Evolutionary conservation across 2,888 invertebrate genomes (phyloP), one percentile per base, ranked within the genome.

Genomic region (Eupithecia insigniata): DNA sequence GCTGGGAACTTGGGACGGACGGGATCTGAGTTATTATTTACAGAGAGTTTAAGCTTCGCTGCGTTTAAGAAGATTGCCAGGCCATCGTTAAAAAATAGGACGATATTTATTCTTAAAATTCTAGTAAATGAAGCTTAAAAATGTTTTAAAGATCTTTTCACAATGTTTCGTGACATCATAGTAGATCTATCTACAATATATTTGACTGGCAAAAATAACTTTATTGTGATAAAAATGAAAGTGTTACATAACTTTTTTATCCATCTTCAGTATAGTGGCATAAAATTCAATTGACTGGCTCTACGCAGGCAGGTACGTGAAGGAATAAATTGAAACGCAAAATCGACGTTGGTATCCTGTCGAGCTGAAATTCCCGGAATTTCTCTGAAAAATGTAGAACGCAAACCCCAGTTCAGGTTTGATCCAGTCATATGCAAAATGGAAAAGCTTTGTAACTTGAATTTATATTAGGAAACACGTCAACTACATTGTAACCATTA

Each of bases 1-100:
- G 60, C 64, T 69, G 61, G 72, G 64, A 77, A 61, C 43, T 72
- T 69, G 67, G 69, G 74, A 67, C 71, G 70, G 72, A 36, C 43
- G 46, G 67, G 71, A 75, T 69, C 66, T 66, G 72, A 32, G 55
- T 51, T 66, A 67, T 73, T 66, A 64, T 71, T 67, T 67, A 69
- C 34, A 66, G 64, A 58, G 68, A 30, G 69, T 69, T 72, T 51
- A 66, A 61, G 51, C 46, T 34, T 72, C 58, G 51, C 64, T 36
- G 64, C 26, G 36, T 39, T 34, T 62, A 12, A 69, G 67, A 36
- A 69, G 67, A 32, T 62, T 62, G 22, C 32, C 62, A 12, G 64
- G 36, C 26, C 36, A 36, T 39, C n/a, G 36, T 34, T 22, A 36
- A 39, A 34, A 64, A 26, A 7, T 64, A 36, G 12, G 61, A 62